phyloP scores from a whole-genome alignment of 2,888 invertebrate species.

The Catocala sponsa region DNA sequence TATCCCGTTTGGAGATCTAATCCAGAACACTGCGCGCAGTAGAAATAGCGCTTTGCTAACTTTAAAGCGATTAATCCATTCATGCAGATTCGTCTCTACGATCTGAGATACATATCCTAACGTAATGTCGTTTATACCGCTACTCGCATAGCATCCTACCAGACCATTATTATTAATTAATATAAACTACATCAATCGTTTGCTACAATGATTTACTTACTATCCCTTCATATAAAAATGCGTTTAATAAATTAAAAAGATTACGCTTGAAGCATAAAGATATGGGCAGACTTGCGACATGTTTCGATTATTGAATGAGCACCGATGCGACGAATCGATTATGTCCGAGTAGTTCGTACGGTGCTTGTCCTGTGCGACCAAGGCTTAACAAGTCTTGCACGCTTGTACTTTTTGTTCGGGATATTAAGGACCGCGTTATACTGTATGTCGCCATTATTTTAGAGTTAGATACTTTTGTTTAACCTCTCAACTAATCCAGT shows the following conservation, averaged over 20 bases:
- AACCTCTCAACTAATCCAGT: too few species aligned
- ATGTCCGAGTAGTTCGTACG: slow-evolving; percentile 67
- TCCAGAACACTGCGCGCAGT: too few species aligned
- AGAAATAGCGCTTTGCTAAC: too few species aligned
- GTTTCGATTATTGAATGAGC: slow-evolving; percentile 80
- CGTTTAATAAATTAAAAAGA: slow-evolving; percentile 72
- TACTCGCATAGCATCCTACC: too few species aligned
- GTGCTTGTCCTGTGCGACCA: slow-evolving; percentile 63
- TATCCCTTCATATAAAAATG: slow-evolving; percentile 57
- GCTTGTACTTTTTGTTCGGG: slow-evolving; percentile 68
- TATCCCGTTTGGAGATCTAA: too few species aligned
- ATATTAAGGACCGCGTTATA: slow-evolving; percentile 59
- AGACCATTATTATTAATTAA: too few species aligned
- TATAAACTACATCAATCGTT: too few species aligned
- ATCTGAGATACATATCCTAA: too few species aligned
- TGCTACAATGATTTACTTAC: slow-evolving; percentile 21
- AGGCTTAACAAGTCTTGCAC: slow-evolving; percentile 68
- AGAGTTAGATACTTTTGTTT: background rate
- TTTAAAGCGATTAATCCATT: too few species aligned
- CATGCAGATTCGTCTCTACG: too few species aligned
- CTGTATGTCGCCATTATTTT: slow-evolving; percentile 40
- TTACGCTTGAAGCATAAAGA: slow-evolving; percentile 72
- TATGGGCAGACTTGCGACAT: slow-evolving; percentile 68
- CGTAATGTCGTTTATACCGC: too few species aligned
- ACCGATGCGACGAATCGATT: slow-evolving; percentile 81